Evolutionary conservation across 2,797 vertebrate genomes (phyloP).

Genomic region (Knipowitschia caucasica): DNA sequence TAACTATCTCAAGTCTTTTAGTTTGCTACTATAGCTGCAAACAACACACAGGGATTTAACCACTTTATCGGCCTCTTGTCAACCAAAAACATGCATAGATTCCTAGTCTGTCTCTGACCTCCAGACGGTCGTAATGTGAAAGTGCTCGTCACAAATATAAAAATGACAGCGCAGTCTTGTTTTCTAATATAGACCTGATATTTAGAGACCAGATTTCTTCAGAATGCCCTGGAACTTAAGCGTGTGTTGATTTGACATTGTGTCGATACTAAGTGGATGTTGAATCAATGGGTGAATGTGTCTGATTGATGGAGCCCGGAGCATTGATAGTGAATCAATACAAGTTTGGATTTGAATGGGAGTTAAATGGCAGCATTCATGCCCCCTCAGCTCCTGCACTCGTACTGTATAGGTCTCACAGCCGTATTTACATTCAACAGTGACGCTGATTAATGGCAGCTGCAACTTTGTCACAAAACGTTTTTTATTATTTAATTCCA

Average conservation of each 20-base stretch:
- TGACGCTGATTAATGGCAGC: slow-evolving; percentile 42
- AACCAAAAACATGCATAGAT: too few species aligned
- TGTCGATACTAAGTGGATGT: slow-evolving; percentile 40
- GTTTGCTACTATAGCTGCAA: too few species aligned
- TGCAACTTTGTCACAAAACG: slow-evolving; percentile 18
- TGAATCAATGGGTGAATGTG: slow-evolving; percentile 39
- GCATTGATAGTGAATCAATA: slow-evolving; percentile 41
- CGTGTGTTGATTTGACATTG: slow-evolving; percentile 30
- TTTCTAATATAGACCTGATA: neutral
- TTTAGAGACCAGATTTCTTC: slow-evolving; percentile 20
- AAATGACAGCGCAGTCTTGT: neutral
- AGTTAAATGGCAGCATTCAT: slow-evolving; percentile 36
- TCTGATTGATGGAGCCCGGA: slow-evolving; percentile 39
- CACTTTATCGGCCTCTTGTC: too few species aligned
- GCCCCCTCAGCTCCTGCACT: slow-evolving; percentile 2
- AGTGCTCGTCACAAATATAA: neutral
- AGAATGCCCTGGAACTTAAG: slow-evolving; percentile 19
- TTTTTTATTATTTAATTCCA: neutral
- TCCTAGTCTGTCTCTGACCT: too few species aligned
- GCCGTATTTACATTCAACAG: slow-evolving; percentile 8
- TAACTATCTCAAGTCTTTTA: too few species aligned
- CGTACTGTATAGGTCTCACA: too few species aligned
- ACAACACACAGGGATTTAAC: too few species aligned
- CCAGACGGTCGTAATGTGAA: too few species aligned
- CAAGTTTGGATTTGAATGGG: slow-evolving; percentile 28